Evolutionary conservation across 2,113 vertebrate species (phyloP), one percentile per base, ranked within the genome.

Genomic region (Misgurnus anguillicaudatus): DNA sequence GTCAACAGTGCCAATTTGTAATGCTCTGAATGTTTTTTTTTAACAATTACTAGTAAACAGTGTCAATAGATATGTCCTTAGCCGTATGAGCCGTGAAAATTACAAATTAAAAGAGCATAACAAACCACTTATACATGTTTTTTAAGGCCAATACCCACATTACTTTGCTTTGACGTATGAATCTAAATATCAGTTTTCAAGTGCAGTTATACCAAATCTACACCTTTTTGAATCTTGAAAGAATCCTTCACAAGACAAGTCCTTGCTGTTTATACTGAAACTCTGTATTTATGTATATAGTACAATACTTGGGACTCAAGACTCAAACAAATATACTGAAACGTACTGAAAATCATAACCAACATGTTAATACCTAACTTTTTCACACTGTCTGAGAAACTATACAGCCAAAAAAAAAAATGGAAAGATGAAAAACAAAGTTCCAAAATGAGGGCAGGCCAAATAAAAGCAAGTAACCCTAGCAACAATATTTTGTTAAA

Each of bases 401-500:
- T 71, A 48, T 71, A 31, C 24, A 31, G 24, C 24, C 62, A 82
- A 71, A 61, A 73, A 64, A 78, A 57, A 60, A 48, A n/a, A n/a
- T n/a, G n/a, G n/a, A n/a, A 39, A 47, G 39, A 71, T 65, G 19
- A 85, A 53, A 53, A 53, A 55, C 14, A 57, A 57, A 57, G n/a
- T 57, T 57, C 53, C 53, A 57, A 77, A 57, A 71, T 42, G 48
- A 42, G 31, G 74, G 60, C 51, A n/a, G 75, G 48, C 45, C 42
- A 76, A 82, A 71, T 48, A 76, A 63, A 70, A 92, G 91, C 92
- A 95, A 94, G 94, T 96, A 96, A 97, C 95, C 96, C 94, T 94
- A 88, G 91, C 88, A 89, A 93, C 93, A 93, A 97, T 92, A 94
- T 94, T 94, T 93, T 95, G 92, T 93, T 95, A 87, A 91, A 90